A percentile compares a stretch with the other conserved stretches of the same genome.
Evolutionary conservation across 2,888 invertebrate species (phyloP).

Genomic region (Nomada flava): DNA sequence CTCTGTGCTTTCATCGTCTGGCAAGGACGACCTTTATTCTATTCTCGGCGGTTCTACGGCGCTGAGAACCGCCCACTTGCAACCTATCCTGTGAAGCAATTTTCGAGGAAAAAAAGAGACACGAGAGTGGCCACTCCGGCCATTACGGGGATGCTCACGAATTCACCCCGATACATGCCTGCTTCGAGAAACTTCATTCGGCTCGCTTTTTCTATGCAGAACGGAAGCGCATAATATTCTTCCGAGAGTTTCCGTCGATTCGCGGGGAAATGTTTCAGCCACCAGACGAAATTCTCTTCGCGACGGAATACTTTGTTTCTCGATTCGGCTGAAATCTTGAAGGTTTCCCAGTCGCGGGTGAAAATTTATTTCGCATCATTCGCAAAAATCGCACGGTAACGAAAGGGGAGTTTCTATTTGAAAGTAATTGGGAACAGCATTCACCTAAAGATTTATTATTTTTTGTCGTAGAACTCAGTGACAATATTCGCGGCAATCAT

Average conservation of each 20-base stretch:
- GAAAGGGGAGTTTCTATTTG: too few species aligned
- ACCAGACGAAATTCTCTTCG: neutral
- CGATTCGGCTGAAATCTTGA: too few species aligned
- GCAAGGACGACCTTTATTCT: slow-evolving; percentile 71
- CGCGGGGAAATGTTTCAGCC: neutral
- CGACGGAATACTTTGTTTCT: neutral
- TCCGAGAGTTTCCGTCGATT: slow-evolving; percentile 5
- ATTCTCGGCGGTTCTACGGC: slow-evolving; percentile 65
- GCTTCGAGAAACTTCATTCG: slow-evolving; percentile 25
- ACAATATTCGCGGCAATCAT: too few species aligned
- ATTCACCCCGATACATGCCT: slow-evolving; percentile 47
- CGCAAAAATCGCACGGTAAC: too few species aligned
- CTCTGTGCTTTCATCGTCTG: slow-evolving; percentile 65
- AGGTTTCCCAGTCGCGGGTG: too few species aligned
- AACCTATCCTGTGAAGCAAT: slow-evolving; percentile 67
- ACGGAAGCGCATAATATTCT: slow-evolving; percentile 29
- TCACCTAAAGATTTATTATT: too few species aligned
- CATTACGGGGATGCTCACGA: slow-evolving; percentile 41
- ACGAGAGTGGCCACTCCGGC: slow-evolving; percentile 37
- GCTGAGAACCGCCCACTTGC: slow-evolving; percentile 70
- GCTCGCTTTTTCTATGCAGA: slow-evolving; percentile 8
- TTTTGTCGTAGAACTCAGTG: too few species aligned
- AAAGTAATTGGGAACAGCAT: too few species aligned
- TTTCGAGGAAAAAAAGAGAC: slow-evolving; percentile 59
- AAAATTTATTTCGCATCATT: too few species aligned